Conservation (phyloP, 2,113 vertebrate species). For the Etia nguti region DNA sequence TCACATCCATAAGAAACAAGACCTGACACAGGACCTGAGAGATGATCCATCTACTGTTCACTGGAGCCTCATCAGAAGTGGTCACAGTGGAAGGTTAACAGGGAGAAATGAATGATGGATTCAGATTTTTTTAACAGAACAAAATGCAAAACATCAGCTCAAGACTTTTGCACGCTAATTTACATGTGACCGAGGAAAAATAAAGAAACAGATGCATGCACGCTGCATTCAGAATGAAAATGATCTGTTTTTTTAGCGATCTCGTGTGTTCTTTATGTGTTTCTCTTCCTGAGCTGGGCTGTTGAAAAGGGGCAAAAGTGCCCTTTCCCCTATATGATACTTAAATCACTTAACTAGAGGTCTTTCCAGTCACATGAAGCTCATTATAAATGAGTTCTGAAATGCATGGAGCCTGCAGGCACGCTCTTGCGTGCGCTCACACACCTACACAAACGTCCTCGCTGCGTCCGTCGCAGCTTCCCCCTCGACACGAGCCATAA, state of each 20-base stretch:
- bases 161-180: neutral
- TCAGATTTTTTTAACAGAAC: neutral
- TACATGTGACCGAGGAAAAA: neutral
- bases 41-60: neutral
- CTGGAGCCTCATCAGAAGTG: neutral
- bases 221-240: neutral
- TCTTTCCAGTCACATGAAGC: neutral
- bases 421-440: neutral
- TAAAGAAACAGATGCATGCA: neutral
- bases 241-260: neutral
- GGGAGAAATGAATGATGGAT: neutral
- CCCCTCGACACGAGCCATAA: constrained; percentile 4
- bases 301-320: neutral
- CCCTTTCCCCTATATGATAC: neutral
- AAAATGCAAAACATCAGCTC: neutral
- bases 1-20: neutral
- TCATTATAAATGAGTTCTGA: neutral
- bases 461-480: neutral
- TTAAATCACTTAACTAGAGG: neutral
- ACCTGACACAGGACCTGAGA: neutral
- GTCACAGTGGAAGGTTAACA: neutral
- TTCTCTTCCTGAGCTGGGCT: neutral
- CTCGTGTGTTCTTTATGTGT: neutral
- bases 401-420: neutral
- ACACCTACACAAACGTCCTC: neutral